phyloP scores from a whole-genome alignment of 2,113 vertebrate genomes.

The Octodon degus region DNA sequence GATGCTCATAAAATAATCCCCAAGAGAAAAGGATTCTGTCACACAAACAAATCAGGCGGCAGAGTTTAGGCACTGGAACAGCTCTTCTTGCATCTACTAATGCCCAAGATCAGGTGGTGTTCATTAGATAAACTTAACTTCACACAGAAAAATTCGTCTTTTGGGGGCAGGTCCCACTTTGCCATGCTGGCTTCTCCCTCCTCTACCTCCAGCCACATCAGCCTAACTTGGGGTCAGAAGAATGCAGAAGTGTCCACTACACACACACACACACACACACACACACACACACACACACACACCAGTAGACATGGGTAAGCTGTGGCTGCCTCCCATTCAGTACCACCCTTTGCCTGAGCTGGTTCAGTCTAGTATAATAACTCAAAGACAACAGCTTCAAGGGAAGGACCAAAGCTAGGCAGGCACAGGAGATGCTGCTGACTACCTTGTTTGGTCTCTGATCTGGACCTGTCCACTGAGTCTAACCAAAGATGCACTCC shows the following conservation, averaged over 20 bases:
- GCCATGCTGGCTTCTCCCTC: not conserved
- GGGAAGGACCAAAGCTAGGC: not conserved
- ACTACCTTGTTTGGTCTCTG: not conserved
- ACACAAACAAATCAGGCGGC: not conserved
- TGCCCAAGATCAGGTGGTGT: not conserved
- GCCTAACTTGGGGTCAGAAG: not conserved
- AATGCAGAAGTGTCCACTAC: not conserved
- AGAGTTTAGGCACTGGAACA: not conserved
- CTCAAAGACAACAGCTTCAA: not conserved
- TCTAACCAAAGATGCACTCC: not conserved
- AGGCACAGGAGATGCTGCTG: not conserved
- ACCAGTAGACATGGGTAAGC: not conserved
- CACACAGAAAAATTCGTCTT: not conserved
- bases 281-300: too few relatives aligned
- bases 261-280: not conserved
- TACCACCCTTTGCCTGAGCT: not conserved
- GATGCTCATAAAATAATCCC: not conserved
- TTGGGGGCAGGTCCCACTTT: not conserved
- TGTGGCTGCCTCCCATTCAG: not conserved
- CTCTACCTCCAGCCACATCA: not conserved
- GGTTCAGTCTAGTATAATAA: not conserved
- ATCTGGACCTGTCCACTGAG: not conserved
- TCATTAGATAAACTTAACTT: not conserved
- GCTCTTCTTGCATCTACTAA: not conserved
- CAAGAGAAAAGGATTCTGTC: not conserved